These are phyloP conservation scores for Pachymerium ferrugineum DNA, from an alignment of 2,888 invertebrate species.

Conservation along the genomic window DNA sequence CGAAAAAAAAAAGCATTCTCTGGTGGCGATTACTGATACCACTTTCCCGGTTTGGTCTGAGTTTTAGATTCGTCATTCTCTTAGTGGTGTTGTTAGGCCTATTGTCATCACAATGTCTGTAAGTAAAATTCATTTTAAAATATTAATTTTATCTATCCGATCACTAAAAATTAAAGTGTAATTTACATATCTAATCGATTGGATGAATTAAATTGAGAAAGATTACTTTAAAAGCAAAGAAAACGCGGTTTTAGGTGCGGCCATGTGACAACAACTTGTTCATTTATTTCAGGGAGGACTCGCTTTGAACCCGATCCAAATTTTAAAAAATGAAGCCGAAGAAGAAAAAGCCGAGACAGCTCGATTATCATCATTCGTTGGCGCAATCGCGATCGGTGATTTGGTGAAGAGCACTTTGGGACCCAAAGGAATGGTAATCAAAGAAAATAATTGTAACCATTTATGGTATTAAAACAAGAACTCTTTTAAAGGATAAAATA, in stretches of 20 bases:
- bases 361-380: constrained; percentile 94
- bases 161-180: too few relatives aligned
- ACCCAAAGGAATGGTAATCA: constrained; percentile 86
- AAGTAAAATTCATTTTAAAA: neutral
- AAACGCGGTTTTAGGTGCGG: neutral
- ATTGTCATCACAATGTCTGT: neutral
- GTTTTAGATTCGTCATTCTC: neutral
- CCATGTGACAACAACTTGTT: neutral
- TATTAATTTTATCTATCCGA: too few relatives aligned
- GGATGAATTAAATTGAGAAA: too few relatives aligned
- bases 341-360: constrained; percentile 98
- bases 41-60: too few relatives aligned
- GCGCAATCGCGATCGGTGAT: constrained; percentile 98
- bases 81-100: neutral
- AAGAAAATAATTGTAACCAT: neutral
- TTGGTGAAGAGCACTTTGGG: constrained; percentile 96
- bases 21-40: too few relatives aligned
- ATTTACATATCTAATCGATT: too few relatives aligned
- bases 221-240: neutral
- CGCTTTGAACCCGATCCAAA: constrained; percentile 77
- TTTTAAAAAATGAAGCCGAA: constrained; percentile 92
- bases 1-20: too few relatives aligned
- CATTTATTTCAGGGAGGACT: neutral
- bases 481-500: constrained; percentile 62
- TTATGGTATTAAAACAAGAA: neutral